phyloP scores from a whole-genome alignment of 2,888 invertebrate genomes.

The Rhamnusium bicolor region DNA sequence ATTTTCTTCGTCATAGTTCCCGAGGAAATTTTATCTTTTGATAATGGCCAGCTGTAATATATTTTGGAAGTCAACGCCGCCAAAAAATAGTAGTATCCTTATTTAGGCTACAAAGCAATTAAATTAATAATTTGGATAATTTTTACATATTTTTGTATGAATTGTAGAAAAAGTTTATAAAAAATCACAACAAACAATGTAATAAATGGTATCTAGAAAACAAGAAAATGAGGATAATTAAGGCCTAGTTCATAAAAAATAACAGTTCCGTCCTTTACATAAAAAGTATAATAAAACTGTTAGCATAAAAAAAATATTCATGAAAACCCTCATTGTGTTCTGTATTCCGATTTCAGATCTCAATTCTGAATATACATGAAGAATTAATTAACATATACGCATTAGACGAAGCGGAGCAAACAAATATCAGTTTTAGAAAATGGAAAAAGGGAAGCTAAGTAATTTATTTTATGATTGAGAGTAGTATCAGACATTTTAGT shows the following conservation, averaged over 20 bases:
- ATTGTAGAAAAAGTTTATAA: no score
- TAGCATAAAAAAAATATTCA: conserved; percentile 43
- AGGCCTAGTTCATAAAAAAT: conserved; percentile 42
- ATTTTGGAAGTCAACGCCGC: no score
- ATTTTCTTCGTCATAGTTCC: no score
- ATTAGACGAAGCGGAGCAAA: conserved; percentile 48
- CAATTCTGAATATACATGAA: conserved; percentile 50
- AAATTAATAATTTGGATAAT: no score
- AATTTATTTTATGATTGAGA: conserved; percentile 59
- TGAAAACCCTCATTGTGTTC: conserved; percentile 35
- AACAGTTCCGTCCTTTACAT: conserved; percentile 43
- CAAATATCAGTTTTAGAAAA: conserved; percentile 42
- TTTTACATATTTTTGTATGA: no score
- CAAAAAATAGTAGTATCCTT: no score
- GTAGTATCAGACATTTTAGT: conserved; percentile 54
- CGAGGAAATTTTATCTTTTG: no score
- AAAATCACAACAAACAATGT: background rate
- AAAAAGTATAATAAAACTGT: conserved; percentile 48
- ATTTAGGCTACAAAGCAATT: no score
- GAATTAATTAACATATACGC: conserved; percentile 54
- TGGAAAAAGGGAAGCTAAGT: conserved; percentile 51
- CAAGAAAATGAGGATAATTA: conserved; percentile 39
- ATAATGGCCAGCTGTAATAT: no score
- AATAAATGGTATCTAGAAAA: conserved; percentile 39
- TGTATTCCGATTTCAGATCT: conserved; percentile 41